phyloP scores from a whole-genome alignment of 2,888 invertebrate genomes.

The Protonemura montana region DNA sequence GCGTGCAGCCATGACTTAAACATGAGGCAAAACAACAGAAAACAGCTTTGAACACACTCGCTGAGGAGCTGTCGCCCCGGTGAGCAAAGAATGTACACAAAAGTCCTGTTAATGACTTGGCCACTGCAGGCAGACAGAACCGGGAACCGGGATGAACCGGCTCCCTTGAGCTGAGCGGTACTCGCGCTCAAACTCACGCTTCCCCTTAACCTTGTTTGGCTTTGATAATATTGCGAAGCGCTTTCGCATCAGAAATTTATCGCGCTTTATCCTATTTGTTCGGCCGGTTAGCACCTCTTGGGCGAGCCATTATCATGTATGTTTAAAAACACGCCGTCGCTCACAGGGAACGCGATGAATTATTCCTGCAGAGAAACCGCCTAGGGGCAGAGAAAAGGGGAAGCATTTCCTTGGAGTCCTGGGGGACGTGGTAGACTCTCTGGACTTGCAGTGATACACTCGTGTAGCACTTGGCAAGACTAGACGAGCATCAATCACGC shows the following conservation, averaged over 20 bases:
- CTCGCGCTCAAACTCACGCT: not conserved
- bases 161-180: not conserved
- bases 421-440: not conserved
- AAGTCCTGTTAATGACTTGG: not conserved
- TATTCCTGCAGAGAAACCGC: not conserved
- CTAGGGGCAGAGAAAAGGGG: not conserved
- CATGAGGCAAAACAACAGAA: not conserved
- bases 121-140: too few relatives aligned
- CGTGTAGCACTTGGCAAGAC: not conserved
- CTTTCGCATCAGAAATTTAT: not conserved
- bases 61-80: not conserved
- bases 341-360: not conserved
- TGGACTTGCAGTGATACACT: not conserved
- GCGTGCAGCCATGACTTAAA: conserved; percentile 12
- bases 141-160: not conserved
- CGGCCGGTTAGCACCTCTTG: not conserved
- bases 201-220: not conserved
- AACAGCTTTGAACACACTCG: not conserved
- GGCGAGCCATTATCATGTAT: not conserved
- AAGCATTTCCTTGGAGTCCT: not conserved
- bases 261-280: not conserved
- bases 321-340: not conserved
- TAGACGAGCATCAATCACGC: not conserved
- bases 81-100: conserved; percentile 4
- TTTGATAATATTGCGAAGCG: not conserved